A percentile compares a stretch with the other conserved stretches of the same genome.
Evolutionary conservation across 2,888 invertebrate genomes (phyloP).

Genomic region (Drosophila maculinotata): DNA sequence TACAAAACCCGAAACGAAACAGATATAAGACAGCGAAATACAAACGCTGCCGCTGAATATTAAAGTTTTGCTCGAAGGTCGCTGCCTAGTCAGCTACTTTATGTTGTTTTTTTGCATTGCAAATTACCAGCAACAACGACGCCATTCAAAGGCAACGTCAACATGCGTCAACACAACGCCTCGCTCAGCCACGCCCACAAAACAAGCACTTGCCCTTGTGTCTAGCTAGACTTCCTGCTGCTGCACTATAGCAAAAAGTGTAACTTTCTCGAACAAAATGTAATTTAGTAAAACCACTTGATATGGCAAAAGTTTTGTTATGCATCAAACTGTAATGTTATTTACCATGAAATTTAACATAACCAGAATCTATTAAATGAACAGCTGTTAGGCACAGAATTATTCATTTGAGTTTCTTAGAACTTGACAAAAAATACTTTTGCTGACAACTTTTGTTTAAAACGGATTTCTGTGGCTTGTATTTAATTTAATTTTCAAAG

Average conservation of each 20-base stretch:
- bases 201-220: constrained; percentile 35
- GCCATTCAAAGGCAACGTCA: constrained; percentile 61
- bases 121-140: constrained; percentile 60
- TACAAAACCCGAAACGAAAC: constrained; percentile 2
- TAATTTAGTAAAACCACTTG: neutral
- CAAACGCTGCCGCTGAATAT: constrained; percentile 39
- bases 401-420: too few relatives aligned
- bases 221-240: constrained; percentile 1
- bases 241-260: neutral
- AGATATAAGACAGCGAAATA: constrained; percentile 18
- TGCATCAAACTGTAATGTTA: neutral
- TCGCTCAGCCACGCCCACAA: constrained; percentile 28
- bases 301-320: too few relatives aligned
- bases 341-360: neutral
- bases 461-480: neutral
- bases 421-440: neutral
- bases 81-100: constrained; percentile 36
- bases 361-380: neutral
- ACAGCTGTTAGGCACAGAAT: neutral
- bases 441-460: neutral
- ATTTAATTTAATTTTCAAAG: too few relatives aligned
- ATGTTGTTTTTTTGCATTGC: constrained; percentile 75
- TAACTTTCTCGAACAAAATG: neutral
- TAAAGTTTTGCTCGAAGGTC: constrained; percentile 37
- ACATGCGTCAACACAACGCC: constrained; percentile 63